Conservation (phyloP, 2,888 invertebrate species). For the Lypha dubia region DNA sequence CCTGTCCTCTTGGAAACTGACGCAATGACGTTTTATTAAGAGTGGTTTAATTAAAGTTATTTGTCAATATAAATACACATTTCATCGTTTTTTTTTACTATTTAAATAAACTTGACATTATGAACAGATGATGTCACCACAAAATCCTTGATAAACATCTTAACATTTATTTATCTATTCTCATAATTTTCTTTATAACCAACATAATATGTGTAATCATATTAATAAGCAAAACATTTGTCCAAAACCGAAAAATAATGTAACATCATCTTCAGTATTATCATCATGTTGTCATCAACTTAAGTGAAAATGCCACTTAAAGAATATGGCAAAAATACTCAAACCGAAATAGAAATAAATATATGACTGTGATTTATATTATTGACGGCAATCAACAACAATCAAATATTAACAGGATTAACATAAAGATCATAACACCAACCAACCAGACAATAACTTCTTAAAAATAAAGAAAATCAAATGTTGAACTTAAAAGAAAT, state of each 20-base stretch:
- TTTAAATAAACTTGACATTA: constrained; percentile 38
- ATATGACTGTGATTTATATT: constrained; percentile 66
- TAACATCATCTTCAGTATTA: constrained; percentile 50
- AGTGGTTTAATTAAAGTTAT: neutral
- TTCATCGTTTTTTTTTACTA: constrained; percentile 15
- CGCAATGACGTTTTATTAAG: neutral
- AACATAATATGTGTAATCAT: constrained; percentile 41
- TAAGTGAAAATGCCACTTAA: constrained; percentile 71
- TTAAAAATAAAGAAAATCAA: constrained; percentile 49
- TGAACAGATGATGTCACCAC: constrained; percentile 68
- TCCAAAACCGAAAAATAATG: constrained; percentile 46
- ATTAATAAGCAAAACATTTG: constrained; percentile 61
- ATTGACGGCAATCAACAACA: constrained; percentile 59
- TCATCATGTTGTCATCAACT: constrained; percentile 70
- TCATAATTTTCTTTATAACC: neutral
- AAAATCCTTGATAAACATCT: constrained; percentile 56
- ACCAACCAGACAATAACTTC: constrained; percentile 43
- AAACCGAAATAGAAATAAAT: constrained; percentile 21
- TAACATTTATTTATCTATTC: constrained; percentile 42
- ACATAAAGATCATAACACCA: constrained; percentile 58
- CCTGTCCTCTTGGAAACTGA: neutral
- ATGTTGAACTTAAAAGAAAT: constrained; percentile 34
- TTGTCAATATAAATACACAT: neutral
- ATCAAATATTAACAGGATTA: constrained; percentile 44
- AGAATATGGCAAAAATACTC: constrained; percentile 36